These are phyloP conservation scores for Cryptus armator DNA, from an alignment of 2,888 invertebrate genomes.

Conservation along the genomic window DNA sequence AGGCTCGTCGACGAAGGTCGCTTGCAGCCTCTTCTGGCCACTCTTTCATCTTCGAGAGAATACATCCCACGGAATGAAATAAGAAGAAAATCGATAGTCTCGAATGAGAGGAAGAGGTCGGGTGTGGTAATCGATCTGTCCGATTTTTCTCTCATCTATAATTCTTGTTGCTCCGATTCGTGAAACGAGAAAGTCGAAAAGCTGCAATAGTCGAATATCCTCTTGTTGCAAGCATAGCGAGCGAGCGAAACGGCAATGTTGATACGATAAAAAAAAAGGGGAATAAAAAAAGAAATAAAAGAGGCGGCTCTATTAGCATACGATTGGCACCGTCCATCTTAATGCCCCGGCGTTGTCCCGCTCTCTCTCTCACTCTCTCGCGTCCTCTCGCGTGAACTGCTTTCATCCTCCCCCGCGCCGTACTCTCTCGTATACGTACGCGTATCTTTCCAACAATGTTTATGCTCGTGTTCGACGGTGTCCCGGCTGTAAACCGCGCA, in stretches of 20 bases:
- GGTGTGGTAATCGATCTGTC: slow-evolving; percentile 50
- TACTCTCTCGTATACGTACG: slow-evolving; percentile 72
- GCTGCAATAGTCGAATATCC: background rate
- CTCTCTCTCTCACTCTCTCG: slow-evolving; percentile 17
- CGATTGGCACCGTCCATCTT: slow-evolving; percentile 84
- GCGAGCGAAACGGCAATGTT: background rate
- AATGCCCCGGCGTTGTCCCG: slow-evolving; percentile 76
- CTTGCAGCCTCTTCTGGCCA: slow-evolving; percentile 48
- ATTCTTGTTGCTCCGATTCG: slow-evolving; percentile 20
- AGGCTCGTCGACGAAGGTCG: slow-evolving; percentile 59
- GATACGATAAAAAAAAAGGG: slow-evolving; percentile 21
- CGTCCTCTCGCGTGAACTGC: slow-evolving; percentile 3
- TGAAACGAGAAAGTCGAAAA: slow-evolving; percentile 5
- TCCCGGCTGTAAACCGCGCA: slow-evolving; percentile 80
- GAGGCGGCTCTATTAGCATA: slow-evolving; percentile 81
- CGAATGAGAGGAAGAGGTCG: slow-evolving; percentile 26
- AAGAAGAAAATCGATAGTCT: slow-evolving; percentile 27
- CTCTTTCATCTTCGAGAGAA: slow-evolving; percentile 63
- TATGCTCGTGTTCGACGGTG: slow-evolving; percentile 82
- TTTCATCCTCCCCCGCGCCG: slow-evolving; percentile 63
- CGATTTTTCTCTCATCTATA: slow-evolving; percentile 31
- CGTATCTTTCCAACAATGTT: slow-evolving; percentile 82
- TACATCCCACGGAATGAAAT: slow-evolving; percentile 34
- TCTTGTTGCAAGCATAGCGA: background rate
- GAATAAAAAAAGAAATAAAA: slow-evolving; percentile 43